Evolutionary conservation across 2,888 invertebrate genomes (phyloP).

Genomic region (Drosophila rubida): DNA sequence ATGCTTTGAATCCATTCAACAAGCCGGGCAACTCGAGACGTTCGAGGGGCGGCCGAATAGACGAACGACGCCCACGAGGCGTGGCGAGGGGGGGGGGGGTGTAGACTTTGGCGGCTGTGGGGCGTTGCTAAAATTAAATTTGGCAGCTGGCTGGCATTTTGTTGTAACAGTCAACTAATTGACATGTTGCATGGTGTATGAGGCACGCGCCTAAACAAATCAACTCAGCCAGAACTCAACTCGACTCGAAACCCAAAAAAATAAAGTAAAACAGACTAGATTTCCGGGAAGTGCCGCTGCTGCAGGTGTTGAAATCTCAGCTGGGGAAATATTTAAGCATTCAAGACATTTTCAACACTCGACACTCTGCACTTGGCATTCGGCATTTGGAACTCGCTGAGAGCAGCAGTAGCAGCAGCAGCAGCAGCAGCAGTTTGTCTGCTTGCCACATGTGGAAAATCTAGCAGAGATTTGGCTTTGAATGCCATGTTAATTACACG

Average conservation of each 20-base stretch:
- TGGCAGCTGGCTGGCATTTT: constrained; percentile 74
- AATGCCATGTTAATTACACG: constrained; percentile 80
- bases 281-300: no score
- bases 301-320: constrained; percentile 22
- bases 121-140: constrained; percentile 70
- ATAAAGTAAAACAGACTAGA: not conserved
- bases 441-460: constrained; percentile 47
- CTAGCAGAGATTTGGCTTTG: constrained; percentile 68
- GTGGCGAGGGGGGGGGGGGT: not conserved
- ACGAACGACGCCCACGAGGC: no score
- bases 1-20: constrained; percentile 78
- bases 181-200: constrained; percentile 68
- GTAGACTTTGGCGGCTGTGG: not conserved
- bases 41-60: not conserved
- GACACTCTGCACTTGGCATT: not conserved
- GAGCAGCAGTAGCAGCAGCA: constrained; percentile 1
- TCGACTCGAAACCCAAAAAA: not conserved
- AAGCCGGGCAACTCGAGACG: constrained; percentile 50
- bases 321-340: constrained; percentile 13
- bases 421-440: constrained; percentile 3
- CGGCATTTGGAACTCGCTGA: constrained; percentile 8
- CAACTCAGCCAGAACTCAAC: constrained; percentile 17
- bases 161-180: constrained; percentile 65
- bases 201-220: constrained; percentile 33
- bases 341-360: constrained; percentile 28